phyloP scores from a whole-genome alignment of 1,140 invertebrate genomes.

The Drosophila obscura region DNA sequence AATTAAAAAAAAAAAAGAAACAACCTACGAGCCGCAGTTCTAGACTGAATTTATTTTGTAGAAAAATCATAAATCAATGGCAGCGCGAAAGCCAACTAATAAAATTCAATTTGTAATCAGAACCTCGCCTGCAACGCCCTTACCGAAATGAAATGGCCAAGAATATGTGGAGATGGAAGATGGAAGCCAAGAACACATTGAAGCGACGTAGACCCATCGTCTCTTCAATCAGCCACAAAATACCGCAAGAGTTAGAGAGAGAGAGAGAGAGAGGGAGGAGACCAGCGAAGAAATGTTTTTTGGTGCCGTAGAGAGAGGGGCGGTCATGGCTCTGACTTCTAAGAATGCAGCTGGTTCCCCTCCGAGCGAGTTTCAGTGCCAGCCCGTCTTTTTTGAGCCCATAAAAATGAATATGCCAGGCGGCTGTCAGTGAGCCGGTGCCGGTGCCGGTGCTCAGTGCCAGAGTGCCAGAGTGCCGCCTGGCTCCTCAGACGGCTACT shows the following conservation, averaged over 20 bases:
- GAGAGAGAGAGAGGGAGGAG: constrained; percentile 32
- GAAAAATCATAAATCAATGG: constrained; percentile 77
- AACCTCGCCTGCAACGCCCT: constrained; percentile 63
- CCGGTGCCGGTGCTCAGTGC: constrained; percentile 9
- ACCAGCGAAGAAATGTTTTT: too few relatives aligned
- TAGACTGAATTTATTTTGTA: constrained; percentile 32
- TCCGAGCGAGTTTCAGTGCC: not conserved
- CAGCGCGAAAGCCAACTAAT: constrained; percentile 63
- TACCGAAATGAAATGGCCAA: constrained; percentile 40
- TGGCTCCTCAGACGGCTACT: constrained; percentile 66
- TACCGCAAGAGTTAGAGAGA: constrained; percentile 62
- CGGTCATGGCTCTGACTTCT: constrained; percentile 57
- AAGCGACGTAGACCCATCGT: too few relatives aligned
- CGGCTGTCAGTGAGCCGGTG: constrained; percentile 72
- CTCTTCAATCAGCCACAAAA: constrained; percentile 28
- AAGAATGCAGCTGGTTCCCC: constrained; percentile 64
- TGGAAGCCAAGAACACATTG: not conserved
- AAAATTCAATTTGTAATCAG: constrained; percentile 81
- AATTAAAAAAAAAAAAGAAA: constrained; percentile 55
- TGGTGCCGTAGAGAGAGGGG: not conserved
- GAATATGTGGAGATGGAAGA: constrained; percentile 13
- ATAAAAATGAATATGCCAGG: constrained; percentile 77
- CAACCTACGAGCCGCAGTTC: constrained; percentile 42
- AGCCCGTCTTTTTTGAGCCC: constrained; percentile 20
- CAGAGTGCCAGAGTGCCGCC: too few relatives aligned